Conservation (phyloP, 2,113 vertebrate species). For the Corythornis vintsioides region DNA sequence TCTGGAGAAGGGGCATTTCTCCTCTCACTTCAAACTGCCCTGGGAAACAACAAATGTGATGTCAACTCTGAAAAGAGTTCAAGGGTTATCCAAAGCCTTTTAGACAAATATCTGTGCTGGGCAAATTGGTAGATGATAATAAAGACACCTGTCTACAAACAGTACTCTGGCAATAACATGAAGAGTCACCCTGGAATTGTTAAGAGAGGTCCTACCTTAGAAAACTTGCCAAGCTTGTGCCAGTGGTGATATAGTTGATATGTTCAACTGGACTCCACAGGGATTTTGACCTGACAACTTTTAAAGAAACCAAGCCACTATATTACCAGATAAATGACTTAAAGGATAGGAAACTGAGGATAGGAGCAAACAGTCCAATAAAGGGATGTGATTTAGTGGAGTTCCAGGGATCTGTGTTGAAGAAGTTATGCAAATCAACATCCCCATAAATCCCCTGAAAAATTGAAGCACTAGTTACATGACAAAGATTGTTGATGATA, state of each 20-base stretch:
- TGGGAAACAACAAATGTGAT: not conserved
- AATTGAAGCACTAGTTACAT: not conserved
- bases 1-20: not conserved
- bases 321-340: not conserved
- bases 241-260: not conserved
- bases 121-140: not conserved
- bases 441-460: not conserved
- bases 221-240: not conserved
- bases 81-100: not conserved
- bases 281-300: not conserved
- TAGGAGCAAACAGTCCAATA: not conserved
- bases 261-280: not conserved
- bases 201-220: not conserved
- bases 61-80: not conserved
- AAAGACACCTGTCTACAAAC: not conserved
- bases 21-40: not conserved
- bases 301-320: not conserved
- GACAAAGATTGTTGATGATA: not conserved
- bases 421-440: not conserved
- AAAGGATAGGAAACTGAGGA: not conserved
- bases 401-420: not conserved
- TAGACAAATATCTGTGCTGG: not conserved
- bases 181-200: not conserved
- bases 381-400: not conserved
- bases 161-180: not conserved